Percentiles rank a stretch among this genome's conserved stretches.
Evolutionary conservation across 1,140 invertebrate species (phyloP).

Genomic region (Dendrolimus kikuchii): DNA sequence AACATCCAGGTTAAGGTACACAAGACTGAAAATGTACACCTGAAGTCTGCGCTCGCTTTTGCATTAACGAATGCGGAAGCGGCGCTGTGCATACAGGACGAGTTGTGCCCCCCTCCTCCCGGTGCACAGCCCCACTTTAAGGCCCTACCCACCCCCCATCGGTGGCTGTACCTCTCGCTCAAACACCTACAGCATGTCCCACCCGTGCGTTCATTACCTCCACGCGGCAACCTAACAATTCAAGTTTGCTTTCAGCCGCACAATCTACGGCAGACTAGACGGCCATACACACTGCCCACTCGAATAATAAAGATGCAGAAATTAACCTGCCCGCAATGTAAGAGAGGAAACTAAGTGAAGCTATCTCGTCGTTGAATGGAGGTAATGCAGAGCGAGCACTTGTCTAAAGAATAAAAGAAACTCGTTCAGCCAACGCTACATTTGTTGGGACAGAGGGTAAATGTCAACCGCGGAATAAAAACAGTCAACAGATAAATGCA

Average conservation of each 20-base stretch:
- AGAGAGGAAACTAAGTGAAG: conserved; percentile 71
- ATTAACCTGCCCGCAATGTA: conserved; percentile 64
- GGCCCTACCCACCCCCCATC: conserved; percentile 13
- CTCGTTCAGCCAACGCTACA: conserved; percentile 45
- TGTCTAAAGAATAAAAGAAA: conserved; percentile 65
- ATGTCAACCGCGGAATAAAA: conserved; percentile 70
- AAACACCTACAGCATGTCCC: conserved; percentile 61
- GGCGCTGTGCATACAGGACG: conserved; percentile 68
- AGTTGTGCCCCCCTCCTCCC: conserved; percentile 45
- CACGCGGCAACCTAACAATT: conserved; percentile 64
- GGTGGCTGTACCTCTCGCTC: conserved; percentile 38
- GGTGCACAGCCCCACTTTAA: conserved; percentile 19
- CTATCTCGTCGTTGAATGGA: conserved; percentile 66
- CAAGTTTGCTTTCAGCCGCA: conserved; percentile 69
- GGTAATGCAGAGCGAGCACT: conserved; percentile 64
- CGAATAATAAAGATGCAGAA: conserved; percentile 71
- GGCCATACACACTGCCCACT: conserved; percentile 55
- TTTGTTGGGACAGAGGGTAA: conserved; percentile 65
- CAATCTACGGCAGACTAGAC: conserved; percentile 65
- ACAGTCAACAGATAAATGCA: conserved; percentile 71
- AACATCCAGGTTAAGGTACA: conserved; percentile 64
- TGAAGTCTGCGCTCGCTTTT: conserved; percentile 68
- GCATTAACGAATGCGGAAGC: conserved; percentile 72
- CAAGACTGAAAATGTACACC: conserved; percentile 70
- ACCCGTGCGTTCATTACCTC: conserved; percentile 68